Percentiles rank a stretch among this genome's conserved stretches.
phyloP scores from a whole-genome alignment of 2,113 vertebrate genomes.

The Platanista minor region DNA sequence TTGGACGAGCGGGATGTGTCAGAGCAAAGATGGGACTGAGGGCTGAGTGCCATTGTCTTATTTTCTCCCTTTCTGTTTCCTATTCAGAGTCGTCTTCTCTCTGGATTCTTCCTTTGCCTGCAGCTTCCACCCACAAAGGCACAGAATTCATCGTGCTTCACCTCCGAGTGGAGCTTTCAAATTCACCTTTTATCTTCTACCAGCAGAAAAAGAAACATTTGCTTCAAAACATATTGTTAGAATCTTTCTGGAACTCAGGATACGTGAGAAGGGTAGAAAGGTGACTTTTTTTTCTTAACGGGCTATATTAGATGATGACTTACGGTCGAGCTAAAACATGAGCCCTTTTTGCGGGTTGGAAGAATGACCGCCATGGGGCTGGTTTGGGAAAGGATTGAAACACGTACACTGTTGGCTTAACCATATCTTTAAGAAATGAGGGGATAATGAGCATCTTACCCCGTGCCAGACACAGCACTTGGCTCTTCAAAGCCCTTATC shows the following conservation, averaged over 20 bases:
- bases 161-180: not conserved
- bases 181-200: not conserved
- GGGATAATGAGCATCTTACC: not conserved
- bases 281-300: not conserved
- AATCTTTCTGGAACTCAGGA: not conserved
- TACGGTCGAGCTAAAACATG: rapidly evolving
- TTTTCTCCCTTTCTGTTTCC: not conserved
- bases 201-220: not conserved
- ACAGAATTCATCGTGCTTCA: rapidly evolving
- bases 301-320: not conserved
- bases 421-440: not conserved
- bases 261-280: not conserved
- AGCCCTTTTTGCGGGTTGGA: rapidly evolving
- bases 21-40: rapidly evolving
- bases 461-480: not conserved
- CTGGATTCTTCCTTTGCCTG: rapidly evolving
- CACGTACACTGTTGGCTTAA: not conserved
- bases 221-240: not conserved
- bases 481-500: rapidly evolving
- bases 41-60: rapidly evolving
- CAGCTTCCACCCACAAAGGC: rapidly evolving
- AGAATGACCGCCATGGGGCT: rapidly evolving
- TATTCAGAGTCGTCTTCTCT: not conserved
- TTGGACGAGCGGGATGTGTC: not conserved
- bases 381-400: not conserved